Evolutionary conservation across 2,797 vertebrate genomes (phyloP), one percentile per base, ranked within the genome.

Genomic region (Australoheros facetus): DNA sequence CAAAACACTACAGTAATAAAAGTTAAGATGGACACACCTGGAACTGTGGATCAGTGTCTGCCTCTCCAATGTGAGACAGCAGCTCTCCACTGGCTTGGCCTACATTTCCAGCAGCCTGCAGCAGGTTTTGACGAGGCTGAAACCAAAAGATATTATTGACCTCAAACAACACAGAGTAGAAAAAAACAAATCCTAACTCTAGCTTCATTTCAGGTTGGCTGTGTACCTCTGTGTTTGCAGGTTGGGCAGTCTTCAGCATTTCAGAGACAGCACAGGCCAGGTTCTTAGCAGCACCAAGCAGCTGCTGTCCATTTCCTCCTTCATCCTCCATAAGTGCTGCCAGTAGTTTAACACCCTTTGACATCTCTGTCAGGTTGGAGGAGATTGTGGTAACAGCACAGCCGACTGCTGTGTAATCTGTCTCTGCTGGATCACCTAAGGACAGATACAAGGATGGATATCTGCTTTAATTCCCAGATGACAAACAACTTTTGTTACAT

Each of bases 331-430:
- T 97, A 48, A 99, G 94, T 0, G 98, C 98, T 0, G 98, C 98
- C 83, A 99, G 92, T 70, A 99, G 94, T 82, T 98, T 99, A 32
- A 99, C 98, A 0, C 98, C 98, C 56, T 98, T 98, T 3, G 98
- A 99, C 98, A 99, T 99, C 94, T 99, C 98, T 0, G 98, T 99
- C 87, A 99, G 94, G 94, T 99, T 99, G 88, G 98, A 99, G 80
- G 98, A 99, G 93, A 99, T 99, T 8, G 98, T 99, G 85, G 98
- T 99, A 45, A 99, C 97, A 0, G 98, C 98, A 0, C 98, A 99
- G 89, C 98, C 98, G 87, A 99, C 98, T 0, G 98, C 98, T 0
- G 98, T 99, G 88, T 99, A 99, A 92, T 99, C 98, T 0, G 98
- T 99, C 92, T 99, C 98, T 0, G 98, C 97, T 1, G 98, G 98